Percentiles rank a stretch among this genome's conserved stretches.
Conservation (phyloP, 2,113 vertebrate genomes). For the Neolamprologus hecqui region DNA sequence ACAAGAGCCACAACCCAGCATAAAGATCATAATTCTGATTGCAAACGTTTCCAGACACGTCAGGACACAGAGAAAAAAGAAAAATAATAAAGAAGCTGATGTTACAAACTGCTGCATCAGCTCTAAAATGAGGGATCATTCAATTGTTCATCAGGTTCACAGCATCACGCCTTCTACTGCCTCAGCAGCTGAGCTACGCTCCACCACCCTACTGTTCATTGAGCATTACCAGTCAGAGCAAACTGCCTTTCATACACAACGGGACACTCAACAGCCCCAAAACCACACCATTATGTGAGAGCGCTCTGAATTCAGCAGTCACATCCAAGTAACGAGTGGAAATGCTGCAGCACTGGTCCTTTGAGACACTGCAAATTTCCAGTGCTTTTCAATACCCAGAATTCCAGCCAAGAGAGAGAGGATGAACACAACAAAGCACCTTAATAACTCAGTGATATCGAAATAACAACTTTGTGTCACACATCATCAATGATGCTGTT, state of each 20-base stretch:
- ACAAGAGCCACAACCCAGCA: background rate
- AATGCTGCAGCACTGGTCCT: conserved; percentile 35
- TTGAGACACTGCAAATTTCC: conserved; percentile 29
- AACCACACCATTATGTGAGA: background rate
- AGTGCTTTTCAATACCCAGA: conserved; percentile 58
- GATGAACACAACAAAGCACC: background rate
- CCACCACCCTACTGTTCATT: conserved; percentile 42
- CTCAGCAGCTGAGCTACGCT: conserved; percentile 12
- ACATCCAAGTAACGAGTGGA: conserved; percentile 16
- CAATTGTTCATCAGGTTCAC: conserved; percentile 42
- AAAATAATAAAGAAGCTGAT: background rate
- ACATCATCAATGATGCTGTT: background rate
- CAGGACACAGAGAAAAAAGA: background rate
- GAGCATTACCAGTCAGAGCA: conserved; percentile 24
- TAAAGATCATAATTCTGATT: background rate
- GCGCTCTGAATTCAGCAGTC: background rate
- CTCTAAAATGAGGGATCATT: conserved; percentile 21
- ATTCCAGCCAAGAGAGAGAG: conserved; percentile 47
- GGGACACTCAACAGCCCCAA: background rate
- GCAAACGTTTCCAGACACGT: background rate
- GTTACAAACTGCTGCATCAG: conserved; percentile 31
- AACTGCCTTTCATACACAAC: conserved; percentile 18
- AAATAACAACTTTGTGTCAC: background rate
- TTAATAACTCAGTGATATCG: background rate
- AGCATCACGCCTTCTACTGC: conserved; percentile 26